Conservation (phyloP, 2,888 invertebrate genomes). For the Volucella zonaria region DNA sequence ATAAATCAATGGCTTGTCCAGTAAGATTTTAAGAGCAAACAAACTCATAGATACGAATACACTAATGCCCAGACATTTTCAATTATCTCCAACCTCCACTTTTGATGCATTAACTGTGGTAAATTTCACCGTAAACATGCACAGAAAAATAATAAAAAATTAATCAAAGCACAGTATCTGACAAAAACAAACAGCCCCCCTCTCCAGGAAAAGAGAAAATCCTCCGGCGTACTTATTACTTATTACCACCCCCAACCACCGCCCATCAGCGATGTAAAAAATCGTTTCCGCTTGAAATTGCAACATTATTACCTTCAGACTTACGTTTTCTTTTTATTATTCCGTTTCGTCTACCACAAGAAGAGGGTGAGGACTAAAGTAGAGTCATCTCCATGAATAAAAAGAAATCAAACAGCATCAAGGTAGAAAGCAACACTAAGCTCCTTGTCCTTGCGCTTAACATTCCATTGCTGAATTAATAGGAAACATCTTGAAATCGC, state of each 20-base stretch:
- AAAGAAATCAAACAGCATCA: constrained; percentile 61
- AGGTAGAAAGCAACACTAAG: constrained; percentile 71
- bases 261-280: constrained; percentile 37
- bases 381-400: constrained; percentile 24
- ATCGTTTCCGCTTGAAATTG: constrained; percentile 71
- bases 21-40: too few relatives aligned
- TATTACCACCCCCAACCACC: constrained; percentile 53
- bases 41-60: too few relatives aligned
- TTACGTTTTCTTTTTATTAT: constrained; percentile 51
- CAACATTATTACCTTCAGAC: constrained; percentile 72
- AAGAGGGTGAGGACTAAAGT: constrained; percentile 14
- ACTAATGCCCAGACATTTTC: too few relatives aligned
- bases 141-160: constrained; percentile 69
- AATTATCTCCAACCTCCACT: too few relatives aligned
- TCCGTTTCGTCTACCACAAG: neutral
- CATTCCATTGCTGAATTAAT: constrained; percentile 73
- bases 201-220: constrained; percentile 65
- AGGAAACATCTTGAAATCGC: constrained; percentile 73
- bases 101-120: constrained; percentile 31
- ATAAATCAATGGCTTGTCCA: too few relatives aligned
- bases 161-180: constrained; percentile 75
- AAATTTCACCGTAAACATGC: constrained; percentile 59
- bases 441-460: constrained; percentile 59
- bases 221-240: constrained; percentile 67
- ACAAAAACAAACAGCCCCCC: constrained; percentile 75